Conservation (phyloP, 2,797 vertebrate species). For the Molothrus ater region DNA sequence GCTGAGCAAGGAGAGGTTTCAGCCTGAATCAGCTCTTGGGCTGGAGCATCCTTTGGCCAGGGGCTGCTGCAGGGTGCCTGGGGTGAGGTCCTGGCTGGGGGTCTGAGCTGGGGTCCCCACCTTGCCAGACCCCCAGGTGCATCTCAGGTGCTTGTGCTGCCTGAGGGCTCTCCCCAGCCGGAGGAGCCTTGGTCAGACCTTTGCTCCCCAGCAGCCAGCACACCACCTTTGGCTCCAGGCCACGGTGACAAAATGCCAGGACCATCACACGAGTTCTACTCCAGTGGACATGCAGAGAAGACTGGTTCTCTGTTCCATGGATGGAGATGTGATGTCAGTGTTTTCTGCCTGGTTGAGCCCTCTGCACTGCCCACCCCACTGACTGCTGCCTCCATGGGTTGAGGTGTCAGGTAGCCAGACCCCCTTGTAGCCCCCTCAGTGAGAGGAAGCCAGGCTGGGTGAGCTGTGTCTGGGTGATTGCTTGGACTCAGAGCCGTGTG, state of each 20-base stretch:
- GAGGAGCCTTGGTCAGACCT: rapidly evolving
- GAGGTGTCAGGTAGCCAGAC: background rate
- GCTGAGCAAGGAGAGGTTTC: background rate
- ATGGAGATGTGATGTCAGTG: background rate
- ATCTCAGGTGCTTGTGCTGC: background rate
- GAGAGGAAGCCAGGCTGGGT: background rate
- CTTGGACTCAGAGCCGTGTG: rapidly evolving
- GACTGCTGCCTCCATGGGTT: background rate
- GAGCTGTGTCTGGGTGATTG: background rate
- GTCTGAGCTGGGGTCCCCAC: background rate
- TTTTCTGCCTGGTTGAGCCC: background rate
- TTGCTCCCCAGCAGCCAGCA: background rate
- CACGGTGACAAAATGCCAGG: rapidly evolving
- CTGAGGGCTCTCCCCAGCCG: rapidly evolving
- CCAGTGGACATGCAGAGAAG: background rate
- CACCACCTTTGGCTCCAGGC: background rate
- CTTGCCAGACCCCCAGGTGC: rapidly evolving
- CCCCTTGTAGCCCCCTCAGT: rapidly evolving
- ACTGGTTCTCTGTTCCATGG: rapidly evolving
- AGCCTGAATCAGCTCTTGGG: background rate
- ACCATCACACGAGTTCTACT: rapidly evolving
- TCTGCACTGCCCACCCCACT: rapidly evolving
- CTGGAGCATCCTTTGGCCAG: rapidly evolving
- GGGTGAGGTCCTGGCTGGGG: background rate
- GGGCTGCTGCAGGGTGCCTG: background rate